Percentiles rank a stretch among this genome's conserved stretches.
Evolutionary conservation across 2,888 invertebrate species (phyloP).

Genomic region (Ennomos erosarius): DNA sequence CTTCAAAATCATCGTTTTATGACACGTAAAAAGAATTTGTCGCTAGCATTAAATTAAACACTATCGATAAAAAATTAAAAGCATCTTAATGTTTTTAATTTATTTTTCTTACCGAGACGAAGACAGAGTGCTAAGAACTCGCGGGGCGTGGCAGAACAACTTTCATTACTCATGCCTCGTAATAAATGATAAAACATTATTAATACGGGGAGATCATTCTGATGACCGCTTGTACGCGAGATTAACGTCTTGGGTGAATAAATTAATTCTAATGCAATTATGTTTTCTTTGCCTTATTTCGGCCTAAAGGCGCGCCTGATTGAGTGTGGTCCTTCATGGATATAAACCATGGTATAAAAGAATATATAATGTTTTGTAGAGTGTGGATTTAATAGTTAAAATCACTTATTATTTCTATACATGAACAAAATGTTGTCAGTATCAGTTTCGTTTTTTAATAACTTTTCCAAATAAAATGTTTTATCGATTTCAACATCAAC

Average conservation of each 20-base stretch:
- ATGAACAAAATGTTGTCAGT: too few relatives aligned
- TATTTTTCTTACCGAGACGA: constrained; percentile 75
- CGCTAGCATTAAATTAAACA: constrained; percentile 70
- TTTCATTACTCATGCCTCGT: constrained; percentile 82
- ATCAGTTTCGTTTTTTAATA: too few relatives aligned
- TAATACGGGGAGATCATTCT: constrained; percentile 79
- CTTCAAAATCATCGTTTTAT: constrained; percentile 39
- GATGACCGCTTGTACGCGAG: constrained; percentile 69
- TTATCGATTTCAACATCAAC: too few relatives aligned
- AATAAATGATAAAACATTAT: constrained; percentile 86
- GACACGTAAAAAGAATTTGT: constrained; percentile 58
- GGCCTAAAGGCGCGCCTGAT: constrained; percentile 9
- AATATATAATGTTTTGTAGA: background rate
- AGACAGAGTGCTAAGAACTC: constrained; percentile 76
- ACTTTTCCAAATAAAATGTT: too few relatives aligned
- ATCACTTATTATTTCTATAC: too few relatives aligned
- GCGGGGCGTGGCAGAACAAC: constrained; percentile 80
- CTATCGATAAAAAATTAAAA: constrained; percentile 61
- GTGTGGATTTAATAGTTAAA: background rate
- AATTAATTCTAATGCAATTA: constrained; percentile 82
- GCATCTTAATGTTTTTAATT: constrained; percentile 62
- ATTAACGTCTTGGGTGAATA: constrained; percentile 72
- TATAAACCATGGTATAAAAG: constrained; percentile 1
- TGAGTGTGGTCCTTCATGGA: constrained; percentile 7
- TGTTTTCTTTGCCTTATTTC: constrained; percentile 52